Evolutionary conservation across 2,113 vertebrate genomes (phyloP).

Genomic region (Semnornis frantzii): DNA sequence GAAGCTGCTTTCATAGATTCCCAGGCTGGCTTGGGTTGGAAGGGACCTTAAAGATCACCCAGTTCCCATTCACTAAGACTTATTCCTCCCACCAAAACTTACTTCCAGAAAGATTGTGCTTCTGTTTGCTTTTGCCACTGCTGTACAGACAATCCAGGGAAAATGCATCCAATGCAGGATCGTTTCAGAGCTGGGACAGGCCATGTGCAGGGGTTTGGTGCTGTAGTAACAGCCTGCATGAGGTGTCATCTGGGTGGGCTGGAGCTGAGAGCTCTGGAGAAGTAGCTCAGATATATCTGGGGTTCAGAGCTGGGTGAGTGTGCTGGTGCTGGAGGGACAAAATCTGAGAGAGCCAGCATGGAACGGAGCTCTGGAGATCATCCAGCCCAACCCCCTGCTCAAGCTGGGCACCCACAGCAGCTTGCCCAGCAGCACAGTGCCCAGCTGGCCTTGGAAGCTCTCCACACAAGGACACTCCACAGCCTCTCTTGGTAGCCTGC

Average conservation of each 20-base stretch:
- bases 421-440: too few relatives aligned
- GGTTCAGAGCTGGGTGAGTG: not conserved
- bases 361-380: too few relatives aligned
- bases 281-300: not conserved
- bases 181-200: not conserved
- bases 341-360: too few relatives aligned
- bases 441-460: too few relatives aligned
- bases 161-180: not conserved
- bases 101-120: fast-evolving
- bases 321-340: not conserved
- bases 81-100: not conserved
- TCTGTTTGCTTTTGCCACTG: not conserved
- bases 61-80: not conserved
- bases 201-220: not conserved
- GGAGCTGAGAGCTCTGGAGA: not conserved
- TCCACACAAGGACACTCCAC: too few relatives aligned
- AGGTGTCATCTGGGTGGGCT: too few relatives aligned
- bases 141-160: not conserved
- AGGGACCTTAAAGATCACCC: too few relatives aligned
- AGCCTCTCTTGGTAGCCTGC: too few relatives aligned
- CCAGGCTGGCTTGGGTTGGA: too few relatives aligned
- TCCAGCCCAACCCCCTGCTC: too few relatives aligned
- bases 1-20: too few relatives aligned
- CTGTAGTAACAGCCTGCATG: not conserved
- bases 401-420: too few relatives aligned